A percentile compares a stretch with the other conserved stretches of the same genome.
Evolutionary conservation across 2,113 vertebrate species (phyloP).

Genomic region (Phodopus roborovskii): DNA sequence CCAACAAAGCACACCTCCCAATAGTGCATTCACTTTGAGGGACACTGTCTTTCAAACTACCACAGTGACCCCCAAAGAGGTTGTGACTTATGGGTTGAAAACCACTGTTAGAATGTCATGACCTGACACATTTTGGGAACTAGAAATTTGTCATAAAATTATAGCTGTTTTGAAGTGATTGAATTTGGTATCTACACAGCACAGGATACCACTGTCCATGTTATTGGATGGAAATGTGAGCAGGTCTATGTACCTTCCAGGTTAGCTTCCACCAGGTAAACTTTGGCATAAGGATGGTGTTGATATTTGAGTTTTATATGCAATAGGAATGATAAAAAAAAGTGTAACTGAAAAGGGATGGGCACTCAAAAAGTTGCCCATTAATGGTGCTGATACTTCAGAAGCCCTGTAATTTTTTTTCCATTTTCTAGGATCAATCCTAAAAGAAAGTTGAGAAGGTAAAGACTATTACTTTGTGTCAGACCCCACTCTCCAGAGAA

Average conservation of each 20-base stretch:
- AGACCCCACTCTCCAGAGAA: slow-evolving; percentile 38
- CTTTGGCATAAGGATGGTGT: background rate
- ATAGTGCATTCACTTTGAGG: background rate
- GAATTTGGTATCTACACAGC: background rate
- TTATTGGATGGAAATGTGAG: background rate
- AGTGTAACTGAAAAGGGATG: background rate
- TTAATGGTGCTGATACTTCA: slow-evolving; percentile 13
- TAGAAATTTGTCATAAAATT: background rate
- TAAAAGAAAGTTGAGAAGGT: slow-evolving; percentile 19
- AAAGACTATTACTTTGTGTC: slow-evolving; percentile 24
- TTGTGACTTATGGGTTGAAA: background rate
- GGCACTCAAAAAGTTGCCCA: background rate
- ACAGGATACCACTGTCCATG: background rate
- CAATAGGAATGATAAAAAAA: slow-evolving; percentile 49
- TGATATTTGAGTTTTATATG: background rate
- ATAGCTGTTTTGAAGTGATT: slow-evolving; percentile 28
- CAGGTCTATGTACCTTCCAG: background rate
- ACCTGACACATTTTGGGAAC: background rate
- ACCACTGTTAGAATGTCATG: background rate
- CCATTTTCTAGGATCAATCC: background rate
- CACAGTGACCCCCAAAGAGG: background rate
- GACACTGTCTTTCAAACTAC: background rate
- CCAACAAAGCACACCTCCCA: background rate
- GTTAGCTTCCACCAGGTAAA: background rate
- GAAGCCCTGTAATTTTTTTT: background rate